Evolutionary conservation across 2,888 invertebrate species (phyloP).

Genomic region (Parnassius orleans): DNA sequence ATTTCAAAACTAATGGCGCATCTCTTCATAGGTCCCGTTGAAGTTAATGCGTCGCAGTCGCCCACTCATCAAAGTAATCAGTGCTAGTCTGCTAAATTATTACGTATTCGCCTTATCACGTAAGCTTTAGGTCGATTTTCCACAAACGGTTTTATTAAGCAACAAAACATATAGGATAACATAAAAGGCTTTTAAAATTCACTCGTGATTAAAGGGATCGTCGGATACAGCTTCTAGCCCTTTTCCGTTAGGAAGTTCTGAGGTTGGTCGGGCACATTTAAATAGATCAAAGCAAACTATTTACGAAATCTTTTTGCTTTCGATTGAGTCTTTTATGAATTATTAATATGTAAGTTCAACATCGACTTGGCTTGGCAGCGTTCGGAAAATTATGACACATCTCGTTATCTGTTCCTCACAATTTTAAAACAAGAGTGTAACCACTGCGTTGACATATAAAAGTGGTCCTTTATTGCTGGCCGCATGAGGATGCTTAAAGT

Average conservation of each 20-base stretch:
- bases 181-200: slow-evolving; percentile 13
- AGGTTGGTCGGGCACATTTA: not conserved
- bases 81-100: not conserved
- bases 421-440: no score
- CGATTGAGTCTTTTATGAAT: no score
- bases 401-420: no score
- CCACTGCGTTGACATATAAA: no score
- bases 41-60: not conserved
- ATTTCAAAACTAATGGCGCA: slow-evolving; percentile 1
- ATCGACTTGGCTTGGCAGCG: no score
- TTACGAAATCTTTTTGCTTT: not conserved
- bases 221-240: slow-evolving; percentile 6
- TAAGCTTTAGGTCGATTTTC: not conserved
- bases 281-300: not conserved
- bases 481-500: no score
- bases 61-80: slow-evolving; percentile 1
- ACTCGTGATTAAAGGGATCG: slow-evolving; percentile 15
- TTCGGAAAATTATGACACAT: no score
- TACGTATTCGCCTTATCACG: not conserved
- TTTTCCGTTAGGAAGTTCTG: slow-evolving; percentile 9
- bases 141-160: not conserved
- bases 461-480: no score
- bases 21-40: not conserved
- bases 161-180: not conserved
- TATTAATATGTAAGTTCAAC: no score